Evolutionary conservation across 2,888 invertebrate species (phyloP), one percentile per base, ranked within the genome.

Genomic region (Clivina fossor): DNA sequence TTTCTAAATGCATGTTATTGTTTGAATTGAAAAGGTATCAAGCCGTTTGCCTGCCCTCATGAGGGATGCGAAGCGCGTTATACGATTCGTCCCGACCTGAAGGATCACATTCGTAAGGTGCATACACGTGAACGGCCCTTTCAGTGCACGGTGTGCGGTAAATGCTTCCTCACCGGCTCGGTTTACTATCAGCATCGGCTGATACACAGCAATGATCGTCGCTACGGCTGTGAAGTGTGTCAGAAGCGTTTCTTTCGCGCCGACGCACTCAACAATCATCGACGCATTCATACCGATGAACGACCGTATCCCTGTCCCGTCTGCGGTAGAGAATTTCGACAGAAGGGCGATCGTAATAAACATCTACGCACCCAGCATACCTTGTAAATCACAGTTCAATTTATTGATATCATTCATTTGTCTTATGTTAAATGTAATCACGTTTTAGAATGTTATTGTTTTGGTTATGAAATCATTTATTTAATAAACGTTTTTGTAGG

Each of bases 61-160:
- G 77, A 79, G 57, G 80, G 80, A 2, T 83, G 82, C 61, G 79
- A 78, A 48, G 78, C 82, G 0, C 75, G 79, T 60, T 83, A 83
- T 60, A 83, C 82, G 1, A 82, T 83, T 32, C 76, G 82, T 18
- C 82, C 82, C 0, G 82, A 83, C 65, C 68, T 83, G 16, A 82
- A 82, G 57, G 82, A 83, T 64, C 82, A 83, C 58, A 82, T 81
- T 11, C 74, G 82, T 16, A 83, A 82, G 65, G 82, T 82, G 18
- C 82, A 83, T 58, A 82, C 82, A 0, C 75, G 82, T n/a, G 82
- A 82, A 64, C 70, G 82, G 1, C 82, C 82, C 0, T 82, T 81
- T 62, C 81, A 81, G 60, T 83, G 82, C 58, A 71, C 77, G 20
- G 79, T 81, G 4, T 83, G 82, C 61, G 77, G 78, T 41, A 82